Percentiles rank a stretch among this genome's conserved stretches.
Evolutionary conservation across 1,140 invertebrate species (phyloP).

Genomic region (Glossosoma conforme): DNA sequence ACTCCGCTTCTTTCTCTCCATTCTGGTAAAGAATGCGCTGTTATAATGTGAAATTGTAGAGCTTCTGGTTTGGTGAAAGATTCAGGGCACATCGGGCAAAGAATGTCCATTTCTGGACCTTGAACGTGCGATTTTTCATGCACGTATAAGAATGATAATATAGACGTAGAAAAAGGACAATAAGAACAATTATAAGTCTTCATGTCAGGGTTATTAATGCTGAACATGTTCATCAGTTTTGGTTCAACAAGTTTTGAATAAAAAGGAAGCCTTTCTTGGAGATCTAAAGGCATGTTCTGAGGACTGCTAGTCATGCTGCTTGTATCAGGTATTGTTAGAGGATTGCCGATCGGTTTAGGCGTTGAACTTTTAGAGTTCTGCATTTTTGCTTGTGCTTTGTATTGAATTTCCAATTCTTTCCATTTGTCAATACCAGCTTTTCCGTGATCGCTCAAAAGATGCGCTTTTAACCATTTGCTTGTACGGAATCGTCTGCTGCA

Average conservation of each 20-base stretch:
- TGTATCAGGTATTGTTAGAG: constrained; percentile 30
- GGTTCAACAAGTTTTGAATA: constrained; percentile 29
- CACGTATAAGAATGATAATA: constrained; percentile 83
- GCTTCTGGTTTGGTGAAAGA: constrained; percentile 31
- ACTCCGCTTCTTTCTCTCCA: constrained; percentile 24
- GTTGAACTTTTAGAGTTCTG: constrained; percentile 28
- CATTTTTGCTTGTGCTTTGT: constrained; percentile 34
- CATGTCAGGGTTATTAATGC: constrained; percentile 30
- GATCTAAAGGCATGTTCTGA: constrained; percentile 50
- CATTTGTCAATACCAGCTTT: constrained; percentile 67
- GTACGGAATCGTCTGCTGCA: constrained; percentile 85
- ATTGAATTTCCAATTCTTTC: constrained; percentile 54
- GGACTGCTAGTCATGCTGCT: constrained; percentile 56
- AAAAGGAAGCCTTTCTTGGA: constrained; percentile 39
- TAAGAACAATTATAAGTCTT: constrained; percentile 84
- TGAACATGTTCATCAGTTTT: constrained; percentile 30
- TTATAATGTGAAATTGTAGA: constrained; percentile 29
- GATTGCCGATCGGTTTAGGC: constrained; percentile 32
- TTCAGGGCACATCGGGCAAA: constrained; percentile 31
- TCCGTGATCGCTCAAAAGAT: constrained; percentile 82
- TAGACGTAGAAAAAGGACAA: constrained; percentile 83
- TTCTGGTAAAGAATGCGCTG: constrained; percentile 26
- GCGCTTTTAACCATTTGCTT: constrained; percentile 83
- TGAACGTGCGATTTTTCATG: constrained; percentile 80
- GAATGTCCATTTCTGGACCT: constrained; percentile 28